phyloP scores from a whole-genome alignment of 1,140 invertebrate species.

The Brachionus rubens region DNA sequence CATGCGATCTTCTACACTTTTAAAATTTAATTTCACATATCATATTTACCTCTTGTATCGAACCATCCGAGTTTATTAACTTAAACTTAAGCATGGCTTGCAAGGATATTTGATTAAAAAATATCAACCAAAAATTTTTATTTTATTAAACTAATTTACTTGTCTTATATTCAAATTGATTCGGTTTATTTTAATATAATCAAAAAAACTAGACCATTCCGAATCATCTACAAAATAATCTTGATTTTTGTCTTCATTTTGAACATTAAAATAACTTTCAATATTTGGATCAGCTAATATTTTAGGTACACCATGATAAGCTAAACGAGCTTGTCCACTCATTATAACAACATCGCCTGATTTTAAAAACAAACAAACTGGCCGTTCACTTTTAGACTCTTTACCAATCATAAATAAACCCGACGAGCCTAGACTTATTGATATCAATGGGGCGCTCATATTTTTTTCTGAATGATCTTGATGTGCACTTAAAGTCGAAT shows the following conservation, averaged over 20 bases:
- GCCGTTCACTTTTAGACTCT: background rate
- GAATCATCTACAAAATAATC: background rate
- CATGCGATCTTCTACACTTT: no score
- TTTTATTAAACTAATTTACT: background rate
- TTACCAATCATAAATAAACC: conserved; percentile 25
- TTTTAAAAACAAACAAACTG: background rate
- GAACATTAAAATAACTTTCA: conserved; percentile 23
- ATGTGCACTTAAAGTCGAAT: conserved; percentile 82
- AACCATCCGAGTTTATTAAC: no score
- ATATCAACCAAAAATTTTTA: no score
- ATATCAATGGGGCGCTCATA: conserved; percentile 77
- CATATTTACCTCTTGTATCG: no score
- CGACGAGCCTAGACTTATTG: conserved; percentile 61
- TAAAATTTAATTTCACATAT: no score
- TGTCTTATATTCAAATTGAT: conserved; percentile 43
- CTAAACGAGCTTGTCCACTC: background rate
- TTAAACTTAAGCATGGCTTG: no score
- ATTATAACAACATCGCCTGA: conserved; percentile 44
- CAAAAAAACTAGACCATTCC: conserved; percentile 1
- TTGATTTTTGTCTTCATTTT: background rate
- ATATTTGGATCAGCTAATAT: conserved; percentile 20
- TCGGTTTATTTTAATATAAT: conserved; percentile 41
- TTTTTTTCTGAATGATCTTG: conserved; percentile 85
- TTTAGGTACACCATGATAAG: conserved; percentile 42
- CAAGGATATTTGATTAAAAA: no score